Conservation (phyloP, 2,888 invertebrate species). For the Terebella lapidaria region DNA sequence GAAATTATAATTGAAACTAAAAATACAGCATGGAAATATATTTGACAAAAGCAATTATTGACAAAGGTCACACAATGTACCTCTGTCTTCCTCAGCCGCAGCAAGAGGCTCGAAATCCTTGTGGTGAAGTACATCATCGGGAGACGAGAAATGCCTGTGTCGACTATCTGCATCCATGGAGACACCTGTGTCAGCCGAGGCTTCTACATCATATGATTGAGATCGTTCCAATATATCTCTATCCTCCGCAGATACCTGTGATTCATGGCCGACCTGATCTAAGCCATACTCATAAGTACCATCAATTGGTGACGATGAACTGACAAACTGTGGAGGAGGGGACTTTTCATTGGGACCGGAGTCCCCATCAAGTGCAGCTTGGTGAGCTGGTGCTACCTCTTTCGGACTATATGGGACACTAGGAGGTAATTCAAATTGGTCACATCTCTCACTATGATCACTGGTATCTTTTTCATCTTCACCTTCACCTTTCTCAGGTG, state of each 20-base stretch:
- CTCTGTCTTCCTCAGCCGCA: background rate
- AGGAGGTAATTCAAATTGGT: background rate
- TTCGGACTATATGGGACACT: background rate
- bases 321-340: background rate
- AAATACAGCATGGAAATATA: too few relatives aligned
- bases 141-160: slow-evolving; percentile 8
- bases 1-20: background rate
- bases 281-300: slow-evolving; percentile 13
- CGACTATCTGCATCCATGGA: background rate
- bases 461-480: slow-evolving; percentile 16
- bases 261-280: slow-evolving; percentile 4
- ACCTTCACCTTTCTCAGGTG: slow-evolving; percentile 20
- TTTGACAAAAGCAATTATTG: too few relatives aligned
- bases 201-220: slow-evolving; percentile 5
- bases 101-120: background rate
- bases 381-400: background rate
- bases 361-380: background rate
- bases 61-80: background rate
- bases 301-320: slow-evolving; percentile 16
- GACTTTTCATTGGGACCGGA: background rate
- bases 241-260: background rate
- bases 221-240: slow-evolving; percentile 2
- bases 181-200: background rate
- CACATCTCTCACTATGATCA: background rate
- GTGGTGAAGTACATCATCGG: slow-evolving; percentile 1